phyloP scores from a whole-genome alignment of 2,113 vertebrate species.

The Paratilapia polleni region DNA sequence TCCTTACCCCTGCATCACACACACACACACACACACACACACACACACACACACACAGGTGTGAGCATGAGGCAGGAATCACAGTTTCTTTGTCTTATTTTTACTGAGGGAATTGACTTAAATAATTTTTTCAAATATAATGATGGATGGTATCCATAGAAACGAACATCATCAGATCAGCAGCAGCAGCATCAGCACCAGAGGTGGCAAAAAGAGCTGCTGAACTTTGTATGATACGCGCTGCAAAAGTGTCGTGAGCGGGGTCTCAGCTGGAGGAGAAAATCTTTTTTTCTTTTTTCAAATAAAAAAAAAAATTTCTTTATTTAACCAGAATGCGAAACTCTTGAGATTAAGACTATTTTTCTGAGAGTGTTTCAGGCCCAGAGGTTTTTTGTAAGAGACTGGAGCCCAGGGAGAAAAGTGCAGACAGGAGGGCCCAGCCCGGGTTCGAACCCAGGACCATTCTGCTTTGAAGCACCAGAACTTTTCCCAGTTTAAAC shows the following conservation, averaged over 20 bases:
- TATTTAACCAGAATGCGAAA: too few species aligned
- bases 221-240: too few species aligned
- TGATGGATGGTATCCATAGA: background rate
- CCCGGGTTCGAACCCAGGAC: background rate
- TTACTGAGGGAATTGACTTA: background rate
- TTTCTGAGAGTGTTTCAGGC: too few species aligned
- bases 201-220: background rate
- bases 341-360: too few species aligned
- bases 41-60: background rate
- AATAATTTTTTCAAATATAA: background rate
- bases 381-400: too few species aligned
- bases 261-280: background rate
- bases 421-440: too few species aligned
- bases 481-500: background rate
- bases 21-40: background rate
- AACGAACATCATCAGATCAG: background rate
- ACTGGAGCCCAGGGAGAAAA: too few species aligned
- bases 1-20: conserved; percentile 84
- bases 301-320: too few species aligned
- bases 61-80: background rate
- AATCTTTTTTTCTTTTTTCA: too few species aligned
- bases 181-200: background rate
- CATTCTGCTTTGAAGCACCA: background rate
- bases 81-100: background rate
- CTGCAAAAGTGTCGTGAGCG: too few species aligned